Percentiles rank a stretch among this genome's conserved stretches.
Conservation (phyloP, 2,113 vertebrate genomes). For the Capreolus pygargus region DNA sequence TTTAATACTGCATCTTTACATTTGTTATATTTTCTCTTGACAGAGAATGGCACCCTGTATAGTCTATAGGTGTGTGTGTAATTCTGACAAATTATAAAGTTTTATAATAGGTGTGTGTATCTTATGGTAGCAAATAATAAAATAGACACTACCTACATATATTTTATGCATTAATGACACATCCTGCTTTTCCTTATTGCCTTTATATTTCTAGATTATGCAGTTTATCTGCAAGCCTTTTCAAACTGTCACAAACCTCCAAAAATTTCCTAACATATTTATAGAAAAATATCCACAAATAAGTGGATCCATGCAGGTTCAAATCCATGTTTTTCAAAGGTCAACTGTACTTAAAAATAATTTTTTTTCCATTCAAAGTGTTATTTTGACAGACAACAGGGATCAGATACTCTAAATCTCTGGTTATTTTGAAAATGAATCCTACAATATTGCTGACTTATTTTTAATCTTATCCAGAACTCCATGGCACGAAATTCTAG, state of each 20-base stretch:
- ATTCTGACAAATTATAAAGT: background rate
- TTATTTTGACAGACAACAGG: background rate
- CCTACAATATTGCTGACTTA: background rate
- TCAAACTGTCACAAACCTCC: background rate
- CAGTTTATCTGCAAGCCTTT: background rate
- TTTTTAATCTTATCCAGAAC: background rate
- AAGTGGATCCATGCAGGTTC: background rate
- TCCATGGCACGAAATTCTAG: background rate
- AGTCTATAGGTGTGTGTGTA: background rate
- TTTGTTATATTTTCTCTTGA: background rate
- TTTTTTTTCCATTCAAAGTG: background rate
- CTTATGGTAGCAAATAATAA: background rate
- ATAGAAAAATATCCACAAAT: background rate
- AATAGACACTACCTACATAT: background rate
- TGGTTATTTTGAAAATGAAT: background rate
- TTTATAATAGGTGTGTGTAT: background rate
- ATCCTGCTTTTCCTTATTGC: background rate
- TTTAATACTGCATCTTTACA: background rate
- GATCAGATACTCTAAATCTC: background rate
- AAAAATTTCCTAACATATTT: background rate
- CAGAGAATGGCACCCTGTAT: background rate
- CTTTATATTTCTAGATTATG: background rate
- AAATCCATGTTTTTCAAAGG: background rate
- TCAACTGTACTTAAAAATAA: background rate
- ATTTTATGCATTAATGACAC: background rate